Base-by-base conservation (phyloP, 1,140 invertebrate genomes). In the Paracyclopina nana region DNA sequence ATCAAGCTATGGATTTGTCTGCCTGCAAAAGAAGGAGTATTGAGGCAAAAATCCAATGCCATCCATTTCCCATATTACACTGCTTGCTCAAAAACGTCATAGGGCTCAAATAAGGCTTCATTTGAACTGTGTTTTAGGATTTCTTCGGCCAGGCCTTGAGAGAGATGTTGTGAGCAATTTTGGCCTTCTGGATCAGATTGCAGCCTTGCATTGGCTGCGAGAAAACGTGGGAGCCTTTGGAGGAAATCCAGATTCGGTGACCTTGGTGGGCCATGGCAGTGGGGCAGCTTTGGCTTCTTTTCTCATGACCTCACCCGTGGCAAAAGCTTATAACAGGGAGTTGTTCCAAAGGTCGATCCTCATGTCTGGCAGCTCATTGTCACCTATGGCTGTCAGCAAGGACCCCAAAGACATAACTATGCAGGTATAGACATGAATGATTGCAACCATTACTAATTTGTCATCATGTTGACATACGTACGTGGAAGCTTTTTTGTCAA, bases 281-380 rank as follows among this genome's bases (percentile, higher is more conserved):
- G 91, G 91, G 0, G 86, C 88, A 0, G 83, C 83, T 26, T 86
- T 84, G 60, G 80, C 86, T 46, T 90, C 85, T 66, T 76, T 86
- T 52, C 69, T 92, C 30, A 79, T 86, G 68, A 71, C 88, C 14
- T 88, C 85, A 41, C 9, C 29, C 29, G 9, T 31, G 29, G 14
- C 29, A 31, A 31, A 14, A 9, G 29, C 29, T 9, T 9, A 14
- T 31, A 31, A 31, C 29, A 31, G 14, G 29, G 34, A 9, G 14
- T 20, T 38, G 34, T 38, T 38, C 34, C 34, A 38, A 16, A n/a
- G 34, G 34, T 5, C 8, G 14, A n/a, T 38, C 20, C 34, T 38
- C 34, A 38, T 38, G 20, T 16, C n/a, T 38, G 34, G 34, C n/a
- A 16, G n/a, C 20, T 20, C 34, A 38, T 20, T 38, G 5, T 38